A percentile compares a stretch with the other conserved stretches of the same genome.
These are phyloP conservation scores for Thomomys bottae DNA, from an alignment of 2,113 vertebrate genomes.

Conservation along the genomic window DNA sequence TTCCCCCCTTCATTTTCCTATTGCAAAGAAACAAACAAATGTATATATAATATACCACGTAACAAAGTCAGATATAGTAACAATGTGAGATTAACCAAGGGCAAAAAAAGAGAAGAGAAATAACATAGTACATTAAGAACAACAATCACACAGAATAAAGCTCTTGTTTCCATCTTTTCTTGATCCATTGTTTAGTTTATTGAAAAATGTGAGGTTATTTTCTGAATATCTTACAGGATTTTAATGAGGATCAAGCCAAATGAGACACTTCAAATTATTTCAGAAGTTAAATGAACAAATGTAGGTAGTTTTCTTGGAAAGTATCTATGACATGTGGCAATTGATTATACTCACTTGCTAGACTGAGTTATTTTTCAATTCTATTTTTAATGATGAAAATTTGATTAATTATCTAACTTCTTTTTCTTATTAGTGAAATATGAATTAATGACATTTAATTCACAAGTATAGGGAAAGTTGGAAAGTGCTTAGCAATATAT, in stretches of 20 bases:
- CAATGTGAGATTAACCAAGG: too few species aligned
- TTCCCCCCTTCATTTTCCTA: too few species aligned
- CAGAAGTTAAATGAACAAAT: background rate
- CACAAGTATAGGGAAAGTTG: background rate
- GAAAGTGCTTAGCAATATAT: background rate
- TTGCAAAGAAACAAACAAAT: too few species aligned
- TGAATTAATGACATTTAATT: background rate
- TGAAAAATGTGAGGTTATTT: background rate
- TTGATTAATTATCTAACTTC: background rate
- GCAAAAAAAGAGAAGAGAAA: too few species aligned
- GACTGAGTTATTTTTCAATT: background rate
- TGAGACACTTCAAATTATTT: conserved; percentile 23
- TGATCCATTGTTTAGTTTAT: background rate
- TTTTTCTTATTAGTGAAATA: background rate
- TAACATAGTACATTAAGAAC: too few species aligned
- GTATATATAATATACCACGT: too few species aligned
- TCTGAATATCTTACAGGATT: background rate
- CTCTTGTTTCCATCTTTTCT: too few species aligned
- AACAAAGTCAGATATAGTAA: too few species aligned
- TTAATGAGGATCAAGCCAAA: background rate
- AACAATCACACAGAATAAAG: too few species aligned
- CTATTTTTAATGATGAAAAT: background rate
- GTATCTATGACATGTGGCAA: background rate
- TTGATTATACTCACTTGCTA: background rate
- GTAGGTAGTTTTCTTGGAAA: background rate